phyloP scores from a whole-genome alignment of 1,140 invertebrate species.

The Drosophila truncata region DNA sequence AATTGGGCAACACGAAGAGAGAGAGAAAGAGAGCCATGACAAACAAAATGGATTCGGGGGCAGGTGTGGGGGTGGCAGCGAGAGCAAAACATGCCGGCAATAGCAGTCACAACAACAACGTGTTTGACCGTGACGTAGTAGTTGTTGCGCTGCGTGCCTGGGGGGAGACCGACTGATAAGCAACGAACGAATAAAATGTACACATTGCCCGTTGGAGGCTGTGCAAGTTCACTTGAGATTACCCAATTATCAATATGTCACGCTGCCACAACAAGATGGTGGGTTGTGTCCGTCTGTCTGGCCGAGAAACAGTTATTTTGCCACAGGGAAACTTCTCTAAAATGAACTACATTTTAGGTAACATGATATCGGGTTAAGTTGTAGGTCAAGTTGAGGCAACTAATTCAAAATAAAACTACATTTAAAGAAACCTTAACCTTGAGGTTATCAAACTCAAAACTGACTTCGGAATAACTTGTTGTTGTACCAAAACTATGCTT shows the following conservation, averaged over 20 bases:
- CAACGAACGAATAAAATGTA: constrained; percentile 23
- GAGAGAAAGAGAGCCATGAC: constrained; percentile 40
- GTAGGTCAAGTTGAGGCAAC: background rate
- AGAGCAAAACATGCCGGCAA: constrained; percentile 61
- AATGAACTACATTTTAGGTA: background rate
- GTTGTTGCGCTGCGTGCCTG: constrained; percentile 63
- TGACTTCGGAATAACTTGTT: too few relatives aligned
- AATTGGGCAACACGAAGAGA: constrained; percentile 57
- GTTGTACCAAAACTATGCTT: too few relatives aligned
- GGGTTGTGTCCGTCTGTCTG: constrained; percentile 23
- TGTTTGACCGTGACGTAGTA: constrained; percentile 59
- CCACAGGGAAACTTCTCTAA: constrained; percentile 20
- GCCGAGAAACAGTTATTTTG: constrained; percentile 37
- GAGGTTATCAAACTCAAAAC: background rate
- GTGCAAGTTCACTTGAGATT: constrained; percentile 49
- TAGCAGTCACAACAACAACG: constrained; percentile 54
- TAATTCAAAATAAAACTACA: background rate
- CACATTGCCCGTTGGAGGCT: constrained; percentile 31
- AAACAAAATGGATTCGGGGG: constrained; percentile 42
- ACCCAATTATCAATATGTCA: constrained; percentile 60
- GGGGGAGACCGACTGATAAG: constrained; percentile 26
- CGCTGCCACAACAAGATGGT: constrained; percentile 42
- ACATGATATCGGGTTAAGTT: background rate
- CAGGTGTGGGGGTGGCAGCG: background rate
- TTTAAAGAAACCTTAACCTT: background rate